phyloP scores from a whole-genome alignment of 1,140 invertebrate species.

The Megathymus violae region DNA sequence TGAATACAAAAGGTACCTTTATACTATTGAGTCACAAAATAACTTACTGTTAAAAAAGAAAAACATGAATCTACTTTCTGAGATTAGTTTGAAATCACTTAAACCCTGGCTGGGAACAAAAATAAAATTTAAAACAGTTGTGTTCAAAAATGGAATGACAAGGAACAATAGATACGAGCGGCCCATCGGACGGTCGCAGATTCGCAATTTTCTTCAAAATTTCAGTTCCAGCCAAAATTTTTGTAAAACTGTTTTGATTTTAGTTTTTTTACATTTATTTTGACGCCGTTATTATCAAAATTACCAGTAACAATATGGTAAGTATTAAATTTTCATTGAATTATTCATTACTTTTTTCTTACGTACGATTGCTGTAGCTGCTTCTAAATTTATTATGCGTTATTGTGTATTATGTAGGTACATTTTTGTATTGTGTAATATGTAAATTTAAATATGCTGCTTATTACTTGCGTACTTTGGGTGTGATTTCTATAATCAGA shows the following conservation, averaged over 20 bases:
- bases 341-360: slow-evolving; percentile 17
- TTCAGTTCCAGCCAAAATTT: slow-evolving; percentile 70
- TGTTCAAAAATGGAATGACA: slow-evolving; percentile 41
- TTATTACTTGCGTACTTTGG: no score
- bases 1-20: no score
- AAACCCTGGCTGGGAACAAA: slow-evolving; percentile 16
- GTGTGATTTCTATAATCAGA: no score
- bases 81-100: background rate
- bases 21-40: no score
- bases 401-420: no score
- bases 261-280: slow-evolving; percentile 63
- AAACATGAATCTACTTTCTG: slow-evolving; percentile 17
- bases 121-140: slow-evolving; percentile 34
- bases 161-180: slow-evolving; percentile 54
- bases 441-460: no score
- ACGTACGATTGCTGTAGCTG: no score
- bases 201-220: slow-evolving; percentile 74
- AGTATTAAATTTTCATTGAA: slow-evolving; percentile 43
- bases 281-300: slow-evolving; percentile 56
- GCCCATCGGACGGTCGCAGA: slow-evolving; percentile 59
- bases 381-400: no score
- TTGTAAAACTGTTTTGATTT: slow-evolving; percentile 67
- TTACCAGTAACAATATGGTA: slow-evolving; percentile 72
- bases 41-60: background rate
- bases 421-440: no score